These are phyloP conservation scores for Andricus curvator DNA, from an alignment of 2,888 invertebrate genomes.

Conservation along the genomic window DNA sequence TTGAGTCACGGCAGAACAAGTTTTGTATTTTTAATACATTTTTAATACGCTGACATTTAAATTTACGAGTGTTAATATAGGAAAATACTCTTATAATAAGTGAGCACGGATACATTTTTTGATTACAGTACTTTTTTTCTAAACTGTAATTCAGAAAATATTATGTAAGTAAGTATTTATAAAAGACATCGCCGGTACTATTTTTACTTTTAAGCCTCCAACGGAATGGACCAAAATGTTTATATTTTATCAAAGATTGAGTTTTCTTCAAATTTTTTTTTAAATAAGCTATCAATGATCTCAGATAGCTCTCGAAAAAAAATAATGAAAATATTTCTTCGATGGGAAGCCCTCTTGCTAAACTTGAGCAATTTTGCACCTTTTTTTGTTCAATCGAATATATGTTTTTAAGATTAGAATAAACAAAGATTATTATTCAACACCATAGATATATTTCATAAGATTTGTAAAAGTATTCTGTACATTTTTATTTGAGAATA, in stretches of 20 bases:
- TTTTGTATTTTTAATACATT: not conserved
- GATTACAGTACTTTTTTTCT: not conserved
- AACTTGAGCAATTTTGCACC: not conserved
- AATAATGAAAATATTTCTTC: no score
- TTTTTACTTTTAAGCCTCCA: not conserved
- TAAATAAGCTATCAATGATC: no score
- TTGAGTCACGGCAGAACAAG: not conserved
- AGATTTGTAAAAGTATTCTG: not conserved
- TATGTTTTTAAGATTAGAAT: no score
- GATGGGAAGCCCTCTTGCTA: not conserved
- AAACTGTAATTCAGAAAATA: not conserved
- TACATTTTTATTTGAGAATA: not conserved
- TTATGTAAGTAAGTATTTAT: not conserved
- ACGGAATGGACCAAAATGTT: no score
- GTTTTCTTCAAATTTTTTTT: no score
- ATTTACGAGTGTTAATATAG: not conserved
- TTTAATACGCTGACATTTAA: not conserved
- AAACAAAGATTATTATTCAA: no score
- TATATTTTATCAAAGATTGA: no score
- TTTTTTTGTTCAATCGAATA: not conserved
- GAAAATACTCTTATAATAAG: not conserved
- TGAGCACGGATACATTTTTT: not conserved
- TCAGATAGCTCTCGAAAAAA: no score
- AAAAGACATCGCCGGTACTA: not conserved
- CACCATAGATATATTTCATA: not conserved